Base-by-base conservation (phyloP, 1,140 invertebrate genomes). In the Parasteatoda tepidariorum region DNA sequence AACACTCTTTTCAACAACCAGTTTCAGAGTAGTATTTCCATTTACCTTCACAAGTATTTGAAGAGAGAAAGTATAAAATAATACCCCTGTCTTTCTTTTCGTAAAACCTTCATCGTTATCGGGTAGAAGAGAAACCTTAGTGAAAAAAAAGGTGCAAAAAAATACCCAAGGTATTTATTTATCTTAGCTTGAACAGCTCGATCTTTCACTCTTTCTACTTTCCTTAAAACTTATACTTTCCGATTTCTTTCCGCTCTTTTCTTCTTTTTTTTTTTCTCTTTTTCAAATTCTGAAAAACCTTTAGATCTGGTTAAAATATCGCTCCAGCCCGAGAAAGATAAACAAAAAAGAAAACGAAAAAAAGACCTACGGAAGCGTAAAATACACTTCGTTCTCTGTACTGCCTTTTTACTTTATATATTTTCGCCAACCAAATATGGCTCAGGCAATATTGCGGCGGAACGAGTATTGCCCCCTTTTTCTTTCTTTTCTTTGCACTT, bases 271-370 rank as follows among this genome's bases (percentile, higher is more conserved):
- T 48, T 18, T 9, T 48, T 48, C 38, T 9, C 38, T 48, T 48
- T 48, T 48, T 28, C 57, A 22, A 59, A 59, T 59, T 59, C 57
- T 59, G 55, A 57, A 71, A 71, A 55, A 61, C n/a, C 64, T 54
- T 64, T 81, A 81, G 70, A 82, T 55, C 67, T 71, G 66, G 78
- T 82, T 67, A 82, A 82, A 82, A 82, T 82, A 82, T 82, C 78
- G 78, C 66, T 28, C 28, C 28, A 26, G 75, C 57, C 62, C 38
- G 78, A 41, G 78, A 82, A 82, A 82, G 78, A 82, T 71, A 82
- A 82, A 82, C 67, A 82, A 59, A 71, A 82, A 71, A 71, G 62
- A 64, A 82, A 82, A 82, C 67, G 71, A 59, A 71, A 82, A 71
- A 71, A 71, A 64, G 55, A 64, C 62, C 64, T 24, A 68, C 26